A percentile compares a stretch with the other conserved stretches of the same genome.
These are phyloP conservation scores for Romanogobio albipinnatus DNA, from an alignment of 2,113 vertebrate species.

Conservation along the genomic window DNA sequence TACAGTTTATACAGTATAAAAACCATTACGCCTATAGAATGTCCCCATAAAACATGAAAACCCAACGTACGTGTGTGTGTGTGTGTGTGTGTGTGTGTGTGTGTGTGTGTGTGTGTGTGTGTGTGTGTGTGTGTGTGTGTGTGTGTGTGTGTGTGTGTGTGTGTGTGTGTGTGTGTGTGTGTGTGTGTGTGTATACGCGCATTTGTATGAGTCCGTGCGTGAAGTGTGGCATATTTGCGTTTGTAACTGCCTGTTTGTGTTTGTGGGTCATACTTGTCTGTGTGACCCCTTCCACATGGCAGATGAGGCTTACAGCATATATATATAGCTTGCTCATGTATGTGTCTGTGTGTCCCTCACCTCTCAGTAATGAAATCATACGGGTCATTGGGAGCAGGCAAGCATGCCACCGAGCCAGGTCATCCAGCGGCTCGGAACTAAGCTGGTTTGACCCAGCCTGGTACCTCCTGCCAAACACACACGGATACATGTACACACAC, in stretches of 20 bases:
- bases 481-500: constrained; percentile 48
- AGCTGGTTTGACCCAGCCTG: constrained; percentile 78
- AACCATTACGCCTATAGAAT: no score
- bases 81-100: constrained; percentile 23
- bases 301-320: constrained; percentile 6
- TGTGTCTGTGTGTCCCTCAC: constrained; percentile 65
- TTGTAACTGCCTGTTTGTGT: constrained; percentile 33
- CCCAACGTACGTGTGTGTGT: constrained; percentile 38
- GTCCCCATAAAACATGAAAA: no score
- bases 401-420: constrained; percentile 67
- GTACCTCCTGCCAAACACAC: constrained; percentile 68
- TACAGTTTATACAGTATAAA: no score
- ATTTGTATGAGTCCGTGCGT: constrained; percentile 9
- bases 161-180: constrained; percentile 4
- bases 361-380: constrained; percentile 78
- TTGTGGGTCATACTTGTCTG: neutral
- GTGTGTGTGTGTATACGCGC: constrained; percentile 17
- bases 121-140: constrained; percentile 20
- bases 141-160: constrained; percentile 23
- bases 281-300: constrained; percentile 46
- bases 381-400: constrained; percentile 71
- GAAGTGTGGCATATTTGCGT: constrained; percentile 18
- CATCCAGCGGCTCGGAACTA: constrained; percentile 77
- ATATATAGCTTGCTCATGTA: constrained; percentile 25
- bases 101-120: constrained; percentile 26